phyloP scores from a whole-genome alignment of 2,888 invertebrate species.

The Nezara viridula region DNA sequence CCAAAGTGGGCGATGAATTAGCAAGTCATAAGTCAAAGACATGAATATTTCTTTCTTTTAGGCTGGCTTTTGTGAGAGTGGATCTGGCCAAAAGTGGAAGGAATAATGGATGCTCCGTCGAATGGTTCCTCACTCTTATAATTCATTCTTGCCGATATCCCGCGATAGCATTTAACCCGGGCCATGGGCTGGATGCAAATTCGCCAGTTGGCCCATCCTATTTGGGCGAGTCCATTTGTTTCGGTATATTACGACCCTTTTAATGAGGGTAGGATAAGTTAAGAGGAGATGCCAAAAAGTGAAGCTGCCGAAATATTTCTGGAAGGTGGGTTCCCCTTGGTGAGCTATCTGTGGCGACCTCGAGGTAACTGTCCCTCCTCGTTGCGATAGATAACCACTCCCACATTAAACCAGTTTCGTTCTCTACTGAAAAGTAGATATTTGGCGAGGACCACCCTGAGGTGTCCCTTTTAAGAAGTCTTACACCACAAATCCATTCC shows the following conservation, averaged over 20 bases:
- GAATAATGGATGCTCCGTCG: neutral
- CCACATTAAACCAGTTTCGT: constrained; percentile 18
- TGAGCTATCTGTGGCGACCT: constrained; percentile 16
- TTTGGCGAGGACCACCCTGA: neutral
- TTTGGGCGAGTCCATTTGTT: constrained; percentile 19
- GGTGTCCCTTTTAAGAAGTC: neutral
- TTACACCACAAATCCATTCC: constrained; percentile 7
- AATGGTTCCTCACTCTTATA: neutral
- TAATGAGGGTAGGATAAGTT: constrained; percentile 50
- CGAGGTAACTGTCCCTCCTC: neutral
- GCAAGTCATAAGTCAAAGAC: neutral
- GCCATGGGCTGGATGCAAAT: neutral
- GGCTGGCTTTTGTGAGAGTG: neutral
- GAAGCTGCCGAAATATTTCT: constrained; percentile 28
- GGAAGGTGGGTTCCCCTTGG: neutral
- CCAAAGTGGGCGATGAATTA: neutral
- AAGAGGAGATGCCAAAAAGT: constrained; percentile 45
- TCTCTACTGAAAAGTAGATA: constrained; percentile 40
- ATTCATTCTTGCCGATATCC: constrained; percentile 30
- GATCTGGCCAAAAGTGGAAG: constrained; percentile 3
- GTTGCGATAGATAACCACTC: neutral
- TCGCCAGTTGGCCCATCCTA: neutral
- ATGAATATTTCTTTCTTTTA: neutral
- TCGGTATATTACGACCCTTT: constrained; percentile 54
- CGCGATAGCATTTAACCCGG: neutral